Percentiles rank a stretch among this genome's conserved stretches.
Conservation (phyloP, 1,140 invertebrate genomes). For the Elymnias hypermnestra region DNA sequence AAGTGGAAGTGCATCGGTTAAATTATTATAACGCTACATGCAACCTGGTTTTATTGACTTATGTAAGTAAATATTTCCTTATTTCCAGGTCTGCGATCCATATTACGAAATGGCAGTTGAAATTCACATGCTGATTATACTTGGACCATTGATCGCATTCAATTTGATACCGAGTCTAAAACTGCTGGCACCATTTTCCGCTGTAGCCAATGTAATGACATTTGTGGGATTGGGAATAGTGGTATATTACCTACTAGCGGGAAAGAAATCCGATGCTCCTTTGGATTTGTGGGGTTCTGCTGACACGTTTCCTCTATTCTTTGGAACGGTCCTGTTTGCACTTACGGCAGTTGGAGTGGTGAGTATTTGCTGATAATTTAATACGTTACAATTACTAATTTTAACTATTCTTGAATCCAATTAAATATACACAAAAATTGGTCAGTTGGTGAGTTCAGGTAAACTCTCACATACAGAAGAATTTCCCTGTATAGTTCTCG, state of each 20-base stretch:
- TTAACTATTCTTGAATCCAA: no score
- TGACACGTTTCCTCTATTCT: slow-evolving; percentile 82
- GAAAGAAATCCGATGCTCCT: slow-evolving; percentile 77
- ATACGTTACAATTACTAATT: no score
- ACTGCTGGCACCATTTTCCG: slow-evolving; percentile 87
- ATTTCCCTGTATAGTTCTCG: no score
- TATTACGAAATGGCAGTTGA: slow-evolving; percentile 65
- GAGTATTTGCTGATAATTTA: no score
- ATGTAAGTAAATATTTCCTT: no score
- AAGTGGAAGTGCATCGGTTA: no score
- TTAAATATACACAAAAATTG: no score
- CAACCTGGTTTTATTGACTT: no score
- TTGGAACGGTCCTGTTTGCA: slow-evolving; percentile 92
- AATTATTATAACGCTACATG: no score
- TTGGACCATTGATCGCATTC: slow-evolving; percentile 82
- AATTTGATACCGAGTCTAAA: slow-evolving; percentile 88
- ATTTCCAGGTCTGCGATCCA: slow-evolving; percentile 67
- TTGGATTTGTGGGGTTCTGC: slow-evolving; percentile 76
- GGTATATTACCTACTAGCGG: slow-evolving; percentile 81
- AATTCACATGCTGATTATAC: slow-evolving; percentile 78
- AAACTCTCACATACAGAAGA: no score
- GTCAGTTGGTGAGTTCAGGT: no score
- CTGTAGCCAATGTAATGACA: slow-evolving; percentile 85
- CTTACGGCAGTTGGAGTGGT: slow-evolving; percentile 93
- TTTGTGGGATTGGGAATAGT: slow-evolving; percentile 83